Evolutionary conservation across 2,113 vertebrate species (phyloP), one percentile per base, ranked within the genome.

Genomic region (Myodes glareolus): DNA sequence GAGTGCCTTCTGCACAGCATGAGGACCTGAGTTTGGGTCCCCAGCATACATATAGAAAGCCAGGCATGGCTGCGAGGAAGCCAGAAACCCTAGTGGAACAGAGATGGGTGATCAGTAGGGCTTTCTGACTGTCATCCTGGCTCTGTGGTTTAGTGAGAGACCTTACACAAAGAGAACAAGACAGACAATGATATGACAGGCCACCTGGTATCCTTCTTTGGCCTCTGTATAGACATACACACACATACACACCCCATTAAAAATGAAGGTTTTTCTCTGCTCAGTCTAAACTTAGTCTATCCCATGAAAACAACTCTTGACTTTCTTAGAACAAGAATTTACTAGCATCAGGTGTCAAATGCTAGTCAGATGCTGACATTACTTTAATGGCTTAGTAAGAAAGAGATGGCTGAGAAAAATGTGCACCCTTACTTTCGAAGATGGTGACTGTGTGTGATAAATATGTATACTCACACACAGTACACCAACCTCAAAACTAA

Each of bases 401-500:
- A 91, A 94, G 45, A 96, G 78, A 96, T 96, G 84, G 91, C 78
- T 95, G 77, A 85, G 77, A 97, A 96, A 95, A 65, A 93, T 96
- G 72, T 89, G 90, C 96, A 95, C 85, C 58, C 75, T 95, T n/a
- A 95, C 55, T 96, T 97, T 97, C 36, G 16, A 96, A 88, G 93
- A 80, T 42, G 94, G 91, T 94, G 47, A 88, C 80, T 91, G 55
- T 88, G 31, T 90, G 93, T 90, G 91, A 94, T 58, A 96, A 96
- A 86, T 82, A 96, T 92, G 90, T 92, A 88, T 94, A 90, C 73
- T 96, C 76, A 95, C 76, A 94, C 86, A 97, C 45, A 94, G 91
- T 96, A 90, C 55, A 96, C 63, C 80, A 96, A 95, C 50, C 89
- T 95, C 91, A 96, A 96, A 96, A 97, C 75, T 93, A 96, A 96